A percentile compares a stretch with the other conserved stretches of the same genome.
phyloP scores from a whole-genome alignment of 2,888 invertebrate genomes.

The Callimorpha dominula region DNA sequence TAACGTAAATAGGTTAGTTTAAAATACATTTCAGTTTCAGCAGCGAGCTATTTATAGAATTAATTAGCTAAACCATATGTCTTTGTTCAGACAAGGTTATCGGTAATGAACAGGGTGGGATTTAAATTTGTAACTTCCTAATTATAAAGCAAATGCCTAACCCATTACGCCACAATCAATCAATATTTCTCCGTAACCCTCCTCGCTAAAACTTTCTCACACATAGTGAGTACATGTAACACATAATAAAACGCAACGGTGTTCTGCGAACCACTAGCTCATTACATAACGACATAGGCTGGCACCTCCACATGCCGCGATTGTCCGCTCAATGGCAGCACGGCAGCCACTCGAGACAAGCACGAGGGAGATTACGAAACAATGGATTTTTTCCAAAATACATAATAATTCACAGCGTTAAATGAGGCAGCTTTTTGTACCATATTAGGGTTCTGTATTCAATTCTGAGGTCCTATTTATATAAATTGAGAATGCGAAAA shows the following conservation, averaged over 20 bases:
- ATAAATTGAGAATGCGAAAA: background rate
- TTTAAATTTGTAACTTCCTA: no score
- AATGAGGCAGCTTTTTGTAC: constrained; percentile 77
- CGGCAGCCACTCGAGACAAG: constrained; percentile 69
- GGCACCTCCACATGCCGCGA: constrained; percentile 73
- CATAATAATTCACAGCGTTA: constrained; percentile 84
- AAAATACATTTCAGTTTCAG: no score
- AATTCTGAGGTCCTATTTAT: background rate
- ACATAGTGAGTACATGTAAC: constrained; percentile 11
- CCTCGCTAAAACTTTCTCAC: constrained; percentile 6
- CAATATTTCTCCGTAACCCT: background rate
- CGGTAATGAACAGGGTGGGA: no score
- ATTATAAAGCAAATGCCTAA: background rate
- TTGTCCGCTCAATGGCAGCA: constrained; percentile 58
- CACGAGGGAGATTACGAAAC: constrained; percentile 83
- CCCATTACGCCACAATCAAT: background rate
- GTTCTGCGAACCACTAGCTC: constrained; percentile 52
- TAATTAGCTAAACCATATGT: no score
- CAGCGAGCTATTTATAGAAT: no score
- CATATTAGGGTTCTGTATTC: constrained; percentile 72
- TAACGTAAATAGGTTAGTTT: no score
- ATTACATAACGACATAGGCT: constrained; percentile 74
- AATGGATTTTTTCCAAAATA: constrained; percentile 85
- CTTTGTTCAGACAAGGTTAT: no score
- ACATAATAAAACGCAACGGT: constrained; percentile 36